Evolutionary conservation across 2,797 vertebrate species (phyloP).

Genomic region (Coccyzus lansbergi): DNA sequence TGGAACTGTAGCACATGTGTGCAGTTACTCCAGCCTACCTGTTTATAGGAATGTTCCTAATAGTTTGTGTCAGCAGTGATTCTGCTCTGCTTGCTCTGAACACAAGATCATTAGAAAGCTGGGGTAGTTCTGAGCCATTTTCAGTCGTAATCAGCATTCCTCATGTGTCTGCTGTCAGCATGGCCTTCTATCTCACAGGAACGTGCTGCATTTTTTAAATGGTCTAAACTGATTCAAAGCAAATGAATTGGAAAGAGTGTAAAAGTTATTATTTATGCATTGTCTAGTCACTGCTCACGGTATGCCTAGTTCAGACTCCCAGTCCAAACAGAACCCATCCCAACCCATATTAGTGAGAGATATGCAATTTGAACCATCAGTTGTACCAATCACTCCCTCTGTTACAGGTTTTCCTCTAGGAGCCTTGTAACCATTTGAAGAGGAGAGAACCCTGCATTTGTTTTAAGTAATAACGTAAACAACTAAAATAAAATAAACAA

Average conservation of each 20-base stretch:
- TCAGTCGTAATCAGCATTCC: background rate
- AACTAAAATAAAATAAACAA: background rate
- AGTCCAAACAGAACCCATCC: background rate
- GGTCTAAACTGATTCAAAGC: background rate
- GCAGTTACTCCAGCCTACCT: background rate
- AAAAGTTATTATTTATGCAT: background rate
- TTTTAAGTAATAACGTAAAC: background rate
- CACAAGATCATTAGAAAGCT: background rate
- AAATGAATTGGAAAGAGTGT: background rate
- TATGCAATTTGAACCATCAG: accelerated
- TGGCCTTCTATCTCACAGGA: background rate
- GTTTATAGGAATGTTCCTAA: background rate
- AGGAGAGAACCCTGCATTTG: background rate
- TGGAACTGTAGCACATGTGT: background rate
- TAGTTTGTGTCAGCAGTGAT: background rate
- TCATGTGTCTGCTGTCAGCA: background rate
- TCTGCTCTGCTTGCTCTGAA: background rate
- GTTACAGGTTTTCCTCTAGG: background rate
- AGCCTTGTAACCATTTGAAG: background rate
- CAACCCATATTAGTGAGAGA: background rate
- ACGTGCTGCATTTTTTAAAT: background rate
- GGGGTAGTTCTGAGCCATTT: background rate
- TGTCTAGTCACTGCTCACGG: background rate
- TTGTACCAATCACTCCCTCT: background rate
- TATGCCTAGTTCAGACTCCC: background rate